Base-by-base conservation (phyloP, 2,113 vertebrate species). In the Austrofundulus limnaeus region DNA sequence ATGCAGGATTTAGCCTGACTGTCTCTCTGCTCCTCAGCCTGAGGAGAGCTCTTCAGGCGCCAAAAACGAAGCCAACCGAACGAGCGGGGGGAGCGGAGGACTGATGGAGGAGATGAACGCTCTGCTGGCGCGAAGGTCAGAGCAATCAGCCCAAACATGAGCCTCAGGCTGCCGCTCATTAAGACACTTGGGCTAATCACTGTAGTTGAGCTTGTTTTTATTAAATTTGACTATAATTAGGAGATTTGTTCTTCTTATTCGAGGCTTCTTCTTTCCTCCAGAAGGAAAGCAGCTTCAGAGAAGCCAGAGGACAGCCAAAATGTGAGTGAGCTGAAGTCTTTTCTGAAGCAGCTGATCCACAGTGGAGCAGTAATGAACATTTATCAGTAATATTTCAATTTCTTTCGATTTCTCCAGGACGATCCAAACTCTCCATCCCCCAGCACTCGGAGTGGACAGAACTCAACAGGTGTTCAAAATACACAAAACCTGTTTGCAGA, bases 81-180 rank as follows among this genome's bases (percentile, higher is more conserved):
- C 95, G 2, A 98, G 97, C 67, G 96, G 95, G 0, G 93, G 95
- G 2, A 96, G 95, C 43, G 95, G 95, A 13, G 96, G 97, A 13
- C 92, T 99, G 85, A 99, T 99, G 97, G 96, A 99, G 84, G 97
- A 99, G 87, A 99, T 99, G 97, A 98, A 99, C 86, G 97, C 97
- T 61, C 92, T 99, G 64, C 87, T 99, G 87, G 96, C 96, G 19
- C 94, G 95, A 92, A 97, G 97, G 97, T 99, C 84, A 67, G 87
- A 52, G 66, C 68, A 23, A 25, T 24, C 10, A 53, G 43, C 20
- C 9, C 0, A 28, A 8, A 72, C 56, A 75, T 41, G 34, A 39
- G 7, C 45, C 38, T 34, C 49, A 15, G 39, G 13, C 2, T 41
- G 12, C 39, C 5, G 39, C 11, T 21, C 20, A 5, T 15, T 23